Percentiles rank a stretch among this genome's conserved stretches.
These are phyloP conservation scores for Dioctria rufipes DNA, from an alignment of 2,888 invertebrate genomes.

Conservation along the genomic window DNA sequence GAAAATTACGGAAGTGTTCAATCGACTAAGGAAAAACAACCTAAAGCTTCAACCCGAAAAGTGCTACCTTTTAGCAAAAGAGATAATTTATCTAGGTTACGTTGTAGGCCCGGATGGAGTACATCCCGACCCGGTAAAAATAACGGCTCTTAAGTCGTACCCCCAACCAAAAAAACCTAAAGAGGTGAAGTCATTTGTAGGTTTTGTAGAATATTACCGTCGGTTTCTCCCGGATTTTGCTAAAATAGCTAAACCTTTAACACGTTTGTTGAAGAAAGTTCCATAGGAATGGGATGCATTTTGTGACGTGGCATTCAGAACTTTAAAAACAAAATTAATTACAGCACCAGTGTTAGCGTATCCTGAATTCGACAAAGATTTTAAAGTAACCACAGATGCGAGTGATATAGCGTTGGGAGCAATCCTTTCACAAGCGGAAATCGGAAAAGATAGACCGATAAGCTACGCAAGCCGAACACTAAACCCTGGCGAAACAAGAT, in stretches of 20 bases:
- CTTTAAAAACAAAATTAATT: background rate
- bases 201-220: too few species aligned
- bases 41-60: too few species aligned
- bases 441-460: background rate
- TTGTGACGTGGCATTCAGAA: background rate
- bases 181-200: too few species aligned
- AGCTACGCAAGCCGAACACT: background rate
- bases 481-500: background rate
- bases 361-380: background rate
- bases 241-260: background rate
- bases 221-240: too few species aligned
- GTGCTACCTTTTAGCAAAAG: too few species aligned
- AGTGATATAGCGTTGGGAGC: background rate
- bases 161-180: too few species aligned
- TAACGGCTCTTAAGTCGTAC: too few species aligned
- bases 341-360: background rate
- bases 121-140: too few species aligned
- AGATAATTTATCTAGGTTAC: too few species aligned
- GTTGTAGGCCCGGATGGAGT: too few species aligned
- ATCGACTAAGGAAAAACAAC: background rate
- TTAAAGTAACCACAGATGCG: background rate
- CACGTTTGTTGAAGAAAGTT: background rate
- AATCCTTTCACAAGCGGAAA: background rate
- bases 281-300: background rate
- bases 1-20: background rate